A percentile compares a stretch with the other conserved stretches of the same genome.
Conservation (phyloP, 2,113 vertebrate species). For the Etheostoma spectabile region DNA sequence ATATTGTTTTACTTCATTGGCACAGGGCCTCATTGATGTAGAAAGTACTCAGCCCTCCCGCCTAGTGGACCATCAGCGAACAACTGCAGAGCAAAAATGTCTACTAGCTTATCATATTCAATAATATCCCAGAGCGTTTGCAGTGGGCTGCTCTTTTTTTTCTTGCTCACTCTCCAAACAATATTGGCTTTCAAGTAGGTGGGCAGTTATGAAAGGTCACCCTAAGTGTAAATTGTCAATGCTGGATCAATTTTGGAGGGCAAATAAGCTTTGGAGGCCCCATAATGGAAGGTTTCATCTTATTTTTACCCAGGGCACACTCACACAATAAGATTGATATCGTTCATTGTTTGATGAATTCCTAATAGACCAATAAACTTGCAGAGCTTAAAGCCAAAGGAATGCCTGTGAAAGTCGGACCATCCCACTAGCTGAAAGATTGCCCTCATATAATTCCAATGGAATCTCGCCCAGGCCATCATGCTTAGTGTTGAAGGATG, state of each 20-base stretch:
- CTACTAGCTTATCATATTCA: conserved; percentile 66
- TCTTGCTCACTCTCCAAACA: conserved; percentile 66
- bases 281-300: conserved; percentile 84
- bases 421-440: conserved; percentile 81
- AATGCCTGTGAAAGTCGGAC: conserved; percentile 53
- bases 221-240: conserved; percentile 85
- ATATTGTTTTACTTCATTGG: conserved; percentile 46
- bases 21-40: conserved; percentile 43
- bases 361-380: conserved; percentile 86
- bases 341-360: conserved; percentile 82
- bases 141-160: conserved; percentile 47
- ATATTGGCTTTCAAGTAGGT: conserved; percentile 79
- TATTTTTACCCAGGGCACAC: conserved; percentile 81
- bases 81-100: conserved; percentile 49
- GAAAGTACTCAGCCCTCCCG: conserved; percentile 47
- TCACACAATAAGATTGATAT: conserved; percentile 80
- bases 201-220: conserved; percentile 83
- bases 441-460: conserved; percentile 82
- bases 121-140: conserved; percentile 67
- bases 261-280: conserved; percentile 81
- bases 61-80: conserved; percentile 51
- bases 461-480: conserved; percentile 73
- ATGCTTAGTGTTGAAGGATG: conserved; percentile 77
- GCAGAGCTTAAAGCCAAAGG: conserved; percentile 75
- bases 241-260: conserved; percentile 80